Evolutionary conservation across 30 jellyfish, hydroid and myxozoan species (phyloP).

Genomic region (Mastigias papua): DNA sequence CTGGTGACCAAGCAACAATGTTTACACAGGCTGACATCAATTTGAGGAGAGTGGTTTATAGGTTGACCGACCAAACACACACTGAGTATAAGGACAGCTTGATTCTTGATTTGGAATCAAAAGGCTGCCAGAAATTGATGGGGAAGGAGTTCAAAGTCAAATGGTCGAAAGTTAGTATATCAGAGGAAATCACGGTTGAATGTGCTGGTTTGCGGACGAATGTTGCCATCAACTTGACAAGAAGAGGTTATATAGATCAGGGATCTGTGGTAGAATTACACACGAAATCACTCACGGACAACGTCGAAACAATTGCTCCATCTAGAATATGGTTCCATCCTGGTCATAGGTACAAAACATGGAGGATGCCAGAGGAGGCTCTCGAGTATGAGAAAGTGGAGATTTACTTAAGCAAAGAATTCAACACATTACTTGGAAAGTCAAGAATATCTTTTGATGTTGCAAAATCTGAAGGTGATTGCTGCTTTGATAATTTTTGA

Average conservation of each 20-base stretch:
- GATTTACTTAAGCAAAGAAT: conserved; percentile 40
- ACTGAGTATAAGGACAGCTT: conserved; percentile 35
- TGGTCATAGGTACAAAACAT: conserved; percentile 14
- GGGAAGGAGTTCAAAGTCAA: conserved; percentile 43
- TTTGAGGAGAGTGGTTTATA: conserved; percentile 29
- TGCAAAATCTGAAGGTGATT: conserved; percentile 41
- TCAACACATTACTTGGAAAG: conserved; percentile 61
- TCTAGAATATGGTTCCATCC: conserved; percentile 66
- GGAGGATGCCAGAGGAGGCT: conserved; percentile 40
- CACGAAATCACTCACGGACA: conserved; percentile 28
- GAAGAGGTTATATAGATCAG: conserved; percentile 56
- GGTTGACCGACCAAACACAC: conserved; percentile 27
- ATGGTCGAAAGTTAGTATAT: conserved; percentile 58
- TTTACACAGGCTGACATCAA: conserved; percentile 61
- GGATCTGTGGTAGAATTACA: conserved; percentile 57
- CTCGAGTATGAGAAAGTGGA: conserved; percentile 50
- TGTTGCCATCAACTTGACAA: conserved; percentile 1
- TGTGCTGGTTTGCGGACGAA: conserved; percentile 21
- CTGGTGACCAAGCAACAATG: conserved; percentile 20
- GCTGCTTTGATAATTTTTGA: not conserved
- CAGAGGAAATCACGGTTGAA: conserved; percentile 20
- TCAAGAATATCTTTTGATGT: conserved; percentile 34
- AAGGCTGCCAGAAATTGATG: conserved; percentile 26
- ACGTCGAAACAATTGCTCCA: conserved; percentile 20
- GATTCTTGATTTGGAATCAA: conserved; percentile 39